phyloP scores from a whole-genome alignment of 2,888 invertebrate species.

The Steinernema carpocapsae region DNA sequence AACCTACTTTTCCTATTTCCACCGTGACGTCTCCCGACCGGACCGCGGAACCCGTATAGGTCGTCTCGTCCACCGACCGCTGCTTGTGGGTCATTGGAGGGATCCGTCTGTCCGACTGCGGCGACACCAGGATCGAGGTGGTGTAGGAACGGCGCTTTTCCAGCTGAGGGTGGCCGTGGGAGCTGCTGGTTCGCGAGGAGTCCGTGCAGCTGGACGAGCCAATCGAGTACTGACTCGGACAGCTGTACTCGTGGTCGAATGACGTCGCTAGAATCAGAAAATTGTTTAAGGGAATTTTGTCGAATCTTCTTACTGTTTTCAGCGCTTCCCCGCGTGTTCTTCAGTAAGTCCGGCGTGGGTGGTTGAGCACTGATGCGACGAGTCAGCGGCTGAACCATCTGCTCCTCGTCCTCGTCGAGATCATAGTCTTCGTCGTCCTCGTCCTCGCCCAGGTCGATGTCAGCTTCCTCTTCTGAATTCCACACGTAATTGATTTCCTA shows the following conservation, averaged over 20 bases:
- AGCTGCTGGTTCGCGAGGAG: neutral
- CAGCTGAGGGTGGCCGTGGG: neutral
- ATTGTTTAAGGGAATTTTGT: neutral
- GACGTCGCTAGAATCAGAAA: neutral
- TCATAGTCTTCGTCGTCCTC: constrained; percentile 56
- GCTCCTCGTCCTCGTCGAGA: constrained; percentile 42
- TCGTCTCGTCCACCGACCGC: constrained; percentile 45
- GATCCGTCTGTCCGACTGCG: constrained; percentile 48
- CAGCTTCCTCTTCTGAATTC: constrained; percentile 36
- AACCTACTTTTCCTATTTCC: constrained; percentile 48
- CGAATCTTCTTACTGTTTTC: constrained; percentile 25
- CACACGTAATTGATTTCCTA: neutral
- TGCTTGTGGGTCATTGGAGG: constrained; percentile 39
- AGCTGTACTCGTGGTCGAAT: constrained; percentile 14
- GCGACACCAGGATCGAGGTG: constrained; percentile 65
- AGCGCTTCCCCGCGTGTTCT: constrained; percentile 43
- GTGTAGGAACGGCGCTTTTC: constrained; percentile 64
- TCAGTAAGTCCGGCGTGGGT: constrained; percentile 59
- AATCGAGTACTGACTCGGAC: constrained; percentile 15
- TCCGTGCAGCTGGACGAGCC: constrained; percentile 23
- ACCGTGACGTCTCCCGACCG: constrained; percentile 50
- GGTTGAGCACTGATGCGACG: constrained; percentile 44
- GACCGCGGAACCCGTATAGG: constrained; percentile 32
- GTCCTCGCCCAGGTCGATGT: constrained; percentile 44
- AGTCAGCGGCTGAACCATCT: neutral